Base-by-base conservation (phyloP, 2,888 invertebrate genomes). In the Agrochola macilenta region DNA sequence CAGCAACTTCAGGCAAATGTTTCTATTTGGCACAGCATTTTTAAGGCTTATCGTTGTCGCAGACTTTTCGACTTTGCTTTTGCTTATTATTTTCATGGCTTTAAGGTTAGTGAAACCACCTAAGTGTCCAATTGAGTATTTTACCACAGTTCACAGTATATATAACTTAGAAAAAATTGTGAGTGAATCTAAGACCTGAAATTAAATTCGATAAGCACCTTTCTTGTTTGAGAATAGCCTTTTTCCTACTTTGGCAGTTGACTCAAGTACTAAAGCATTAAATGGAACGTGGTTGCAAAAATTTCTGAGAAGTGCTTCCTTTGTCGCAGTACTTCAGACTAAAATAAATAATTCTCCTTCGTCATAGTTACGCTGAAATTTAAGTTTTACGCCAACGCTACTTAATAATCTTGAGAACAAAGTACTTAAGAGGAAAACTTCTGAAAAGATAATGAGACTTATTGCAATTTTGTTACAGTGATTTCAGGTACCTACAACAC, bases 321-420 rank as follows among this genome's bases (percentile, higher is more conserved):
- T 64, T 26, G 9, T 8, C 14, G 11, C 43, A 11, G 20, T 23
- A 12, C 43, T 30, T 4, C 0, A 46, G 30, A 77, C 30, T 54
- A 54, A 43, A 54, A 35, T 39, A 61, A 39, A 74, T 30, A 26
- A 35, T 9, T 43, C 35, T 63, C 9, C 46, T 54, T 61, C 17
- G 23, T 46, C 12, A 17, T 23, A 23, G 26, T 70, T 46, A 0
- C 60, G 14, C 69, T 61, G 3, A 61, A 58, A 76, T 54, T 30
- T 30, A 64, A 54, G 5, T 63, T 23, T 58, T 49, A 26, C 23
- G n/a, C 17, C 52, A 77, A 46, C 30, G 14, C 63, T 46, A 30
- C 49, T 23, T 30, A 54, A 74, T 43, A 74, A 60, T 74, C 52
- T 52, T 61, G 52, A 46, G 35, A n/a, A 64, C 54, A n/a, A 63